phyloP scores from a whole-genome alignment of 2,797 vertebrate species.

The Carduelis carduelis region DNA sequence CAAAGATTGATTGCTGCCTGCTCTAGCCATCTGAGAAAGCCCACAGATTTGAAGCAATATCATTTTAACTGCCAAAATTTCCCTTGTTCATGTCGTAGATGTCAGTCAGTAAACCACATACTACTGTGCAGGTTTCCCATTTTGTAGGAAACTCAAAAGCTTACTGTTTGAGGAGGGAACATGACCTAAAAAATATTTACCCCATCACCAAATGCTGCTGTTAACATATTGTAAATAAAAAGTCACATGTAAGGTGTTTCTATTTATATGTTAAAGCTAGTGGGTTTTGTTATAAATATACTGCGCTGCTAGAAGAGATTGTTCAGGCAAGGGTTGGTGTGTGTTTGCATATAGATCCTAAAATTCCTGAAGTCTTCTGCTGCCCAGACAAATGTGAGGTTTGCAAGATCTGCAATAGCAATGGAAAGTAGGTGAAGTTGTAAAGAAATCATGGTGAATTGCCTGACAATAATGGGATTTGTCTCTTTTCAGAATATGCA shows the following conservation, averaged over 20 bases:
- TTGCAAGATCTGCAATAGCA: not conserved
- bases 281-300: not conserved
- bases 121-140: not conserved
- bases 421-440: not conserved
- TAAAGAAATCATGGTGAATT: not conserved
- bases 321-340: not conserved
- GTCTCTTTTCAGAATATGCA: not conserved
- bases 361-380: not conserved
- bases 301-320: not conserved
- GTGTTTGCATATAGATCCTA: not conserved
- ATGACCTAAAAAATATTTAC: not conserved
- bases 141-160: not conserved
- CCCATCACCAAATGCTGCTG: not conserved
- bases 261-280: not conserved
- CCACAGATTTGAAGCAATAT: not conserved
- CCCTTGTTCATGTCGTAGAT: not conserved
- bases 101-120: not conserved
- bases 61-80: not conserved
- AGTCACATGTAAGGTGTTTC: not conserved
- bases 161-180: not conserved
- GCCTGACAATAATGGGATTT: not conserved
- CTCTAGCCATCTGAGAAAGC: not conserved
- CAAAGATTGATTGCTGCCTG: not conserved
- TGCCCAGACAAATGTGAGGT: not conserved
- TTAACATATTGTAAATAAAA: not conserved